A percentile compares a stretch with the other conserved stretches of the same genome.
phyloP scores from a whole-genome alignment of 2,797 vertebrate genomes.

The Myotis findleyi region DNA sequence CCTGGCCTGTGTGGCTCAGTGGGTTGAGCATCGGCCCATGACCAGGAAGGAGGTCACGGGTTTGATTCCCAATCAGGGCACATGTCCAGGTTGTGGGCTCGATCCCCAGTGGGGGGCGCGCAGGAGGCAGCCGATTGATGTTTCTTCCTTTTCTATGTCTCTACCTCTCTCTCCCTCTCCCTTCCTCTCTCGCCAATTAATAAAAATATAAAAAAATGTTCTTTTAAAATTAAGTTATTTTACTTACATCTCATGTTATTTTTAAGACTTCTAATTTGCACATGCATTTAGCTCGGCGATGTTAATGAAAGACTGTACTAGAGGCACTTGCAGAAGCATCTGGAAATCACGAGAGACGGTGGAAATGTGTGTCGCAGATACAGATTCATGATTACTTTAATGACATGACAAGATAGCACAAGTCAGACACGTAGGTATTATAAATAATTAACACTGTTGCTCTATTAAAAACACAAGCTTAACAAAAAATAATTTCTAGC shows the following conservation, averaged over 20 bases:
- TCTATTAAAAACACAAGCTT: constrained; percentile 59
- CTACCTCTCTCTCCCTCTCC: no score
- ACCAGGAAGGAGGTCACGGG: no score
- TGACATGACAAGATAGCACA: constrained; percentile 55
- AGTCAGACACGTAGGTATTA: constrained; percentile 60
- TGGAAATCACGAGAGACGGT: constrained; percentile 62
- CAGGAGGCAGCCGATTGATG: no score
- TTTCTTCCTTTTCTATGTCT: no score
- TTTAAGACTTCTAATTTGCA: constrained; percentile 63
- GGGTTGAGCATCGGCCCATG: no score
- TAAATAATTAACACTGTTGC: constrained; percentile 63
- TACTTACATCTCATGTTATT: constrained; percentile 45
- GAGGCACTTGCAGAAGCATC: constrained; percentile 58
- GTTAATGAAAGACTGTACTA: constrained; percentile 68
- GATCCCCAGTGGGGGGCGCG: no score
- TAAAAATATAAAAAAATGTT: no score
- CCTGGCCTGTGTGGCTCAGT: no score
- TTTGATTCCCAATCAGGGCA: no score
- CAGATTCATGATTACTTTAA: constrained; percentile 76
- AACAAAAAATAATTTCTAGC: neutral
- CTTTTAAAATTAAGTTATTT: constrained; percentile 48
- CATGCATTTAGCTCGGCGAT: constrained; percentile 59
- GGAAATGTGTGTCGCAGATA: constrained; percentile 60
- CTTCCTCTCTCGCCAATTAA: no score
- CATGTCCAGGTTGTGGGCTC: no score